phyloP scores from a whole-genome alignment of 2,888 invertebrate genomes.

The Pachycephus smyrnensis region DNA sequence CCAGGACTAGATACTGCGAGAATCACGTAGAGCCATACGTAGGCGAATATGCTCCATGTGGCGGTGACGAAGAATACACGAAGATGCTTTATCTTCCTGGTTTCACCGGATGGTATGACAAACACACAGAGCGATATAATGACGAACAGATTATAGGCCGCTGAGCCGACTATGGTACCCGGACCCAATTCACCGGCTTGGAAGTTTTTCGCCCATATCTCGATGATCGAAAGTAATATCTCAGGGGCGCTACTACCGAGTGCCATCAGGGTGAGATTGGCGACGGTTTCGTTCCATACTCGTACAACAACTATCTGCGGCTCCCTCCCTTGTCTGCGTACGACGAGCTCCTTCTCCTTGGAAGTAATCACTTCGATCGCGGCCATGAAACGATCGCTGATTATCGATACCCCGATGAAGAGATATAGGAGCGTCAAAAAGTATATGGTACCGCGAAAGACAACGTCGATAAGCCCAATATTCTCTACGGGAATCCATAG shows the following conservation, averaged over 20 bases:
- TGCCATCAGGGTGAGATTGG: slow-evolving; percentile 98
- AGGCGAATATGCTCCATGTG: slow-evolving; percentile 97
- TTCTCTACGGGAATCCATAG: slow-evolving; percentile 88
- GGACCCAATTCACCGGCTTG: slow-evolving; percentile 97
- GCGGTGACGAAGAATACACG: slow-evolving; percentile 98
- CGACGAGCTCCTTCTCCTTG: slow-evolving; percentile 93
- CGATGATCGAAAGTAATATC: slow-evolving; percentile 96
- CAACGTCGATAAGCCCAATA: slow-evolving; percentile 80
- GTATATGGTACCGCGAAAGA: slow-evolving; percentile 90
- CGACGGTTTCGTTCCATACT: slow-evolving; percentile 99
- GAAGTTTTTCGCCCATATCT: slow-evolving; percentile 95
- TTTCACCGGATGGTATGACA: slow-evolving; percentile 92
- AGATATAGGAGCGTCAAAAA: slow-evolving; percentile 91
- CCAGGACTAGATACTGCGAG: slow-evolving; percentile 88
- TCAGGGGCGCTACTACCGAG: slow-evolving; percentile 98
- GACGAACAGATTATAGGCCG: slow-evolving; percentile 98
- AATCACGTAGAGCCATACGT: slow-evolving; percentile 98
- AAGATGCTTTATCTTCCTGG: slow-evolving; percentile 94
- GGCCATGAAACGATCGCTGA: slow-evolving; percentile 99
- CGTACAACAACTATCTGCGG: slow-evolving; percentile 91
- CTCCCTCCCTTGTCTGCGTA: slow-evolving; percentile 89
- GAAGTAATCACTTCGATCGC: slow-evolving; percentile 99
- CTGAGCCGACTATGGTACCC: slow-evolving; percentile 98
- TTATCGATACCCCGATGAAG: slow-evolving; percentile 98
- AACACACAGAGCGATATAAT: slow-evolving; percentile 96